Percentiles rank a stretch among this genome's conserved stretches.
Evolutionary conservation across 2,113 vertebrate genomes (phyloP).

Genomic region (Cololabis saira): DNA sequence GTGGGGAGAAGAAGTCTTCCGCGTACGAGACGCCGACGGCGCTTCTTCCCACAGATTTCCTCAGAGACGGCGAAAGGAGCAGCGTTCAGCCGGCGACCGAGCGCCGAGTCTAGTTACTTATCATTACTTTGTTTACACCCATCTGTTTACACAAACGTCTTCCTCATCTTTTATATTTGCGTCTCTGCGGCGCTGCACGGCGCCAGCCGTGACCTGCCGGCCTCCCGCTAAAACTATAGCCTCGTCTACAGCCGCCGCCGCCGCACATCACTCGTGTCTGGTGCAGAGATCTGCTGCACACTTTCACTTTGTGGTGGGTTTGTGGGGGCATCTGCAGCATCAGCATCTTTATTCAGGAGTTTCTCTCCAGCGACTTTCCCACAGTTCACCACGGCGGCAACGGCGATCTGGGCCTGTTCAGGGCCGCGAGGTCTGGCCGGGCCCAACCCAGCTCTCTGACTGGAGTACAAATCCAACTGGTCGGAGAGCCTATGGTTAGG

Average conservation of each 20-base stretch:
- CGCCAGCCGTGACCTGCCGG: conserved; percentile 42
- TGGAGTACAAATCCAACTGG: neutral
- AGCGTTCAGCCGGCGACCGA: conserved; percentile 46
- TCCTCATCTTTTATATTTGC: conserved; percentile 42
- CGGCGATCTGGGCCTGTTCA: too few relatives aligned
- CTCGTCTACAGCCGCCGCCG: conserved; percentile 37
- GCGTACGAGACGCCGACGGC: conserved; percentile 44
- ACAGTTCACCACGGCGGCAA: conserved; percentile 1
- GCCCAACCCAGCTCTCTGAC: too few relatives aligned
- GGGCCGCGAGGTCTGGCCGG: too few relatives aligned
- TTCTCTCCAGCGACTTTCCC: conserved; percentile 1
- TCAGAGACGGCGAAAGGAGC: conserved; percentile 49
- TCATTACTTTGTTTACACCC: conserved; percentile 74
- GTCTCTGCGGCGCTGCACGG: conserved; percentile 24
- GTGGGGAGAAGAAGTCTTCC: conserved; percentile 42
- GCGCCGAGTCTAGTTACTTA: conserved; percentile 70
- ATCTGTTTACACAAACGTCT: conserved; percentile 71
- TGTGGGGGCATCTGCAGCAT: conserved; percentile 43
- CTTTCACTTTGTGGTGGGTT: conserved; percentile 13
- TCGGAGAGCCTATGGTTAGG: too few relatives aligned
- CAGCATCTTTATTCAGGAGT: conserved; percentile 1
- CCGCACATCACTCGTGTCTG: conserved; percentile 9
- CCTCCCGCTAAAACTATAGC: conserved; percentile 48
- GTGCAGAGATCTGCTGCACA: conserved; percentile 12
- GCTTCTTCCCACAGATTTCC: conserved; percentile 52